Percentiles rank a stretch among this genome's conserved stretches.
Conservation (phyloP, 2,113 vertebrate species). For the Platichthys stellatus region DNA sequence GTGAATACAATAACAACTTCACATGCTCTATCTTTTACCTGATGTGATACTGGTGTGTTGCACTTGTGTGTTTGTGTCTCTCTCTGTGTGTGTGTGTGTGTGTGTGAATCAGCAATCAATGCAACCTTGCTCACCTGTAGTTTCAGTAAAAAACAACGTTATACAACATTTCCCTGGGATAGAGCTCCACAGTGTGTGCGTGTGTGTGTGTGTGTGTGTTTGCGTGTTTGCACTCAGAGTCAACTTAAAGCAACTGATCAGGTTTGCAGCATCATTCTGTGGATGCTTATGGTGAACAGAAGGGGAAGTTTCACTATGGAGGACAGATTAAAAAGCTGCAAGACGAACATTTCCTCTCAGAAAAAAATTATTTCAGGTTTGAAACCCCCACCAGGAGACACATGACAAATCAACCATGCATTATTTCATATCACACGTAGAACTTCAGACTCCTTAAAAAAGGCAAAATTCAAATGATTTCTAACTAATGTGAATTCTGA, state of each 20-base stretch:
- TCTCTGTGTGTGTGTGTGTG: neutral
- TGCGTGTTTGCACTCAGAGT: no score
- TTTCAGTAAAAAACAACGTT: no score
- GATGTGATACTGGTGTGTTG: neutral
- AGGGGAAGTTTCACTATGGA: no score
- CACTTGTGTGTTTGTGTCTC: slow-evolving; percentile 11
- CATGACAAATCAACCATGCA: no score
- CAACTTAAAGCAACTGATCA: no score
- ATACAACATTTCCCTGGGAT: neutral
- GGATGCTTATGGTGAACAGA: neutral
- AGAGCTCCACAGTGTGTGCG: neutral
- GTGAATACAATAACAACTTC: no score
- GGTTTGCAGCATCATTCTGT: neutral
- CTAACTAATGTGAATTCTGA: slow-evolving; percentile 21
- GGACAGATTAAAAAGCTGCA: no score
- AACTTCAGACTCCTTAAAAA: slow-evolving; percentile 44
- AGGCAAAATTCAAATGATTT: neutral
- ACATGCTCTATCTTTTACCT: neutral
- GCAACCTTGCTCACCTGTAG: neutral
- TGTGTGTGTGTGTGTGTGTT: no score
- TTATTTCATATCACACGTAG: neutral
- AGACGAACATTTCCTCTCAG: no score
- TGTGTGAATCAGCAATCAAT: neutral
- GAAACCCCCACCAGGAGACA: no score
- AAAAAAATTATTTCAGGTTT: no score